A percentile compares a stretch with the other conserved stretches of the same genome.
phyloP scores from a whole-genome alignment of 1,140 invertebrate genomes.

The Polypedilum vanderplanki region DNA sequence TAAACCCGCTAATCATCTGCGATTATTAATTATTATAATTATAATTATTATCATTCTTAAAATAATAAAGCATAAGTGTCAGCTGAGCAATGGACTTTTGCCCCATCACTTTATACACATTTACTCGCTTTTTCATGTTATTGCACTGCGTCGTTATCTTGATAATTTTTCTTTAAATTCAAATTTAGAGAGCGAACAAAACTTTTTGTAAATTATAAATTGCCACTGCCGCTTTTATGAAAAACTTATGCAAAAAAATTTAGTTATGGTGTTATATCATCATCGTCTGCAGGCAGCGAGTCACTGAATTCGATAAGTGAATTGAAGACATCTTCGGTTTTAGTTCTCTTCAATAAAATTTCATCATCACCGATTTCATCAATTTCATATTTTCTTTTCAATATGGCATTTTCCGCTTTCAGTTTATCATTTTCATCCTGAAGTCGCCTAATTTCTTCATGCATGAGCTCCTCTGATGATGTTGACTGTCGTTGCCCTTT shows the following conservation, averaged over 20 bases:
- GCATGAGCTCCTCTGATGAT: neutral
- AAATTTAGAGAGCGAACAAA: too few species aligned
- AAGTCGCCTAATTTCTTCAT: neutral
- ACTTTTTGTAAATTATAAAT: too few species aligned
- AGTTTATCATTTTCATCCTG: constrained; percentile 10
- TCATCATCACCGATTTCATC: neutral
- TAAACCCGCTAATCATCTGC: too few species aligned
- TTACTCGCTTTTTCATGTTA: too few species aligned
- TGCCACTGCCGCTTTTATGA: neutral
- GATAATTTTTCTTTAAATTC: too few species aligned
- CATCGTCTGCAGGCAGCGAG: neutral
- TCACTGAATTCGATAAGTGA: constrained; percentile 1
- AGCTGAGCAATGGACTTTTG: too few species aligned
- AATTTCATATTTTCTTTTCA: constrained; percentile 5
- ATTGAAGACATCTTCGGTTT: constrained; percentile 2
- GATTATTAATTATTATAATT: too few species aligned
- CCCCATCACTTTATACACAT: too few species aligned
- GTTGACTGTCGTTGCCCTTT: neutral
- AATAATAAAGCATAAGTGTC: too few species aligned
- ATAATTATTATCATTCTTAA: too few species aligned
- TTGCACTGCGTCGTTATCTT: too few species aligned
- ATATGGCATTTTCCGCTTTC: constrained; percentile 9
- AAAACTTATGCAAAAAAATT: constrained; percentile 1
- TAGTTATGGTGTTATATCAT: constrained; percentile 13
- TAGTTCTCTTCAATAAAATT: neutral